These are phyloP conservation scores for Meandrusa payeni DNA, from an alignment of 2,888 invertebrate species.

Conservation along the genomic window DNA sequence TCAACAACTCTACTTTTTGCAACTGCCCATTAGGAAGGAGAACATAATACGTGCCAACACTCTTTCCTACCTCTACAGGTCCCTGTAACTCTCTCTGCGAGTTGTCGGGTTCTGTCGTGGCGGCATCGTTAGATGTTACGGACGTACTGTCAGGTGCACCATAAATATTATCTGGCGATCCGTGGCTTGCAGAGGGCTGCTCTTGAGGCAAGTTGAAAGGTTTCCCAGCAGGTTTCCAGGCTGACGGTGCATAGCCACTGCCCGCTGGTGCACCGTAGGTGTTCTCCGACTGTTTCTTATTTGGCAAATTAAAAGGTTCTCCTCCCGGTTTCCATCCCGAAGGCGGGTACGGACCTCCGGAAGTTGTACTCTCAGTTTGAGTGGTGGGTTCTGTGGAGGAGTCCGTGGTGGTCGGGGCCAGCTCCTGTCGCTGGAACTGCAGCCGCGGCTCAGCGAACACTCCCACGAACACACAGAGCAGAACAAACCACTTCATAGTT, in stretches of 20 bases:
- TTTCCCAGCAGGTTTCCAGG: slow-evolving; percentile 67
- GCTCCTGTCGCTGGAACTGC: slow-evolving; percentile 56
- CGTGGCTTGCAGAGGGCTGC: slow-evolving; percentile 57
- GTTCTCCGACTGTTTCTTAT: slow-evolving; percentile 38
- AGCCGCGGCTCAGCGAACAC: slow-evolving; percentile 60
- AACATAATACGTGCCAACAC: slow-evolving; percentile 82
- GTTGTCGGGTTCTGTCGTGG: slow-evolving; percentile 61
- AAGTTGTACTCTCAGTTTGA: slow-evolving; percentile 35
- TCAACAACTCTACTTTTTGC: slow-evolving; percentile 81
- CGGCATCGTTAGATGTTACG: slow-evolving; percentile 45
- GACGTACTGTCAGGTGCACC: slow-evolving; percentile 50
- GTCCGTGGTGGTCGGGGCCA: slow-evolving; percentile 56
- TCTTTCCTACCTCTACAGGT: slow-evolving; percentile 65
- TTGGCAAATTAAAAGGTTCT: slow-evolving; percentile 2
- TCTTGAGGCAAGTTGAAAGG: slow-evolving; percentile 60
- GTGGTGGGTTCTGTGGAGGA: slow-evolving; percentile 53
- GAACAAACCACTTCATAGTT: slow-evolving; percentile 52
- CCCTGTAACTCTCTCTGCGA: slow-evolving; percentile 52
- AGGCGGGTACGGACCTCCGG: slow-evolving; percentile 51
- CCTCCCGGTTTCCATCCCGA: slow-evolving; percentile 64
- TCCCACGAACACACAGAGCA: slow-evolving; percentile 43
- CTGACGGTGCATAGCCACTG: slow-evolving; percentile 54
- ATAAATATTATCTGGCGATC: slow-evolving; percentile 50
- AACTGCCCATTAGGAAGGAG: slow-evolving; percentile 83
- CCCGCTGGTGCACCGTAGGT: slow-evolving; percentile 44